A percentile compares a stretch with the other conserved stretches of the same genome.
phyloP scores from a whole-genome alignment of 1,140 invertebrate species.

The Bombus sibiricus region DNA sequence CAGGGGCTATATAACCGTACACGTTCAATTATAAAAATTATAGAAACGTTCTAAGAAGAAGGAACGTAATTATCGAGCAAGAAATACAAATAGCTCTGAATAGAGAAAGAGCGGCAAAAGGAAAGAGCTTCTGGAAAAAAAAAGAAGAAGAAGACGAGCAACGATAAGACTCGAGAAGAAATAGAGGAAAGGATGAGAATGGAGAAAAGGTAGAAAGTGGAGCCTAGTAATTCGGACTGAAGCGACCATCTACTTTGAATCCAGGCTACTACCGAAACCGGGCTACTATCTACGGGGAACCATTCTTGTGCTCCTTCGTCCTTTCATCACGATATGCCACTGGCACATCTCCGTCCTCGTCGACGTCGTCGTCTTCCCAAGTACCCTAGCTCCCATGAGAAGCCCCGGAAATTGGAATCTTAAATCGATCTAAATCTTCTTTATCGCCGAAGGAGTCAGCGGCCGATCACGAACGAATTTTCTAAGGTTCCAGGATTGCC shows the following conservation, averaged over 20 bases:
- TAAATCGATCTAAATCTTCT: slow-evolving; percentile 77
- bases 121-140: not conserved
- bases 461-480: slow-evolving; percentile 51
- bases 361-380: slow-evolving; percentile 50
- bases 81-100: not conserved
- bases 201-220: slow-evolving; percentile 8
- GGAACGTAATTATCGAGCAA: not conserved
- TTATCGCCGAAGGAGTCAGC: slow-evolving; percentile 64
- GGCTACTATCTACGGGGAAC: slow-evolving; percentile 41
- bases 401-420: slow-evolving; percentile 77
- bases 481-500: slow-evolving; percentile 27
- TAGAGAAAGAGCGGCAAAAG: not conserved
- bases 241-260: slow-evolving; percentile 49
- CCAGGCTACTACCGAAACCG: slow-evolving; percentile 27
- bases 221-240: slow-evolving; percentile 59
- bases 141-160: not conserved
- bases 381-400: slow-evolving; percentile 40
- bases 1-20: not conserved
- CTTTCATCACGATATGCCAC: slow-evolving; percentile 61
- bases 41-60: not conserved
- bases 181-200: slow-evolving; percentile 10
- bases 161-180: not conserved
- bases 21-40: slow-evolving; percentile 45
- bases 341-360: slow-evolving; percentile 42
- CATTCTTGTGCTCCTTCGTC: slow-evolving; percentile 54